Base-by-base conservation (phyloP, 2,797 vertebrate species). In the Danio albolineatus region DNA sequence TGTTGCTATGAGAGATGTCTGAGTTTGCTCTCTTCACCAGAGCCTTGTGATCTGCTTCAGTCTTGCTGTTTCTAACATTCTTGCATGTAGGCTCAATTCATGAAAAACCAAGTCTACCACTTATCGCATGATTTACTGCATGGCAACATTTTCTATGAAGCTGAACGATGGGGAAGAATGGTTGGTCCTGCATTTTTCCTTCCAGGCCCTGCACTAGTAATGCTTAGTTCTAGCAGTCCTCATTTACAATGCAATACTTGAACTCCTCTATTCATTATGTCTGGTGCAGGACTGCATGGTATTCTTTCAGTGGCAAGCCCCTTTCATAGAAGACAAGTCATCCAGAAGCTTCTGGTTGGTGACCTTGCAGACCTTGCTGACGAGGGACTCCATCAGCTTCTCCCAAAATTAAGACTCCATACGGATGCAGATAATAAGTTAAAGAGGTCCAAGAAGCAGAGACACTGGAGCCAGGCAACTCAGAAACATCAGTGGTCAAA, bases 301-400 rank as follows among this genome's bases (percentile, higher is more conserved):
- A 85, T 87, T 84, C 79, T 73, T 21, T 88, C 89, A 83, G 89
- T 89, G 82, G 82, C 88, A 43, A 89, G 92, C 79, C 87, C 90
- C 6, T 51, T 89, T 49, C 79, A 46, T 54, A 91, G 93, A 85
- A 93, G 86, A 82, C 85, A 67, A 79, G 74, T 94, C 70, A 56
- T 95, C 77, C 90, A 92, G 80, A 90, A 94, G 82, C 88, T 95
- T 74, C 85, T 94, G 84, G 87, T 85, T 10, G 93, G 93, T 0
- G 93, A 94, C 86, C 86, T 94, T 71, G 92, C 92, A 10, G 94
- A 95, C 77, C 87, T 94, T 77, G 91, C 91, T 2, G 93, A 95
- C 19, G 91, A 92, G 62, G 86, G 85, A 66, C 86, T 94, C 48
- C 67, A 91, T 75, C 83, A 90, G 76, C 91, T 94, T 73, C 87